Base-by-base conservation (phyloP, 23 tunicate species). In the Botrylloides violaceus region DNA sequence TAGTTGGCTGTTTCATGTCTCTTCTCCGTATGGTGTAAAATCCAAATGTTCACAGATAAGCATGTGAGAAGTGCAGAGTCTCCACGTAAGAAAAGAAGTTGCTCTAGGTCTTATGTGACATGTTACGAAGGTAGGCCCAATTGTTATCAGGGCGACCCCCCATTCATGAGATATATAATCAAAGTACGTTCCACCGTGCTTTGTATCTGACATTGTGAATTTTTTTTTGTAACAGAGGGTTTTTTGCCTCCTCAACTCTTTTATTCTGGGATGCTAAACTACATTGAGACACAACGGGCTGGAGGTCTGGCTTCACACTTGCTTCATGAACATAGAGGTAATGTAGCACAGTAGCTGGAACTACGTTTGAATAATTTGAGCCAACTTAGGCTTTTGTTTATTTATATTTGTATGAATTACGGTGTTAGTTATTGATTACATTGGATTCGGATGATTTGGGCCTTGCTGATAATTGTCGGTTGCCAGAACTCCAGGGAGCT, bases 241-340 rank as follows among this genome's bases (percentile, higher is more conserved):
- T 83, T 61, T 66, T 72, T 83, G 2, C 97, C 97, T 2, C 62
- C 72, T 3, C 89, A 90, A 36, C 66, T 84, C 32, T 90, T 90
- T 38, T 90, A 90, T 78, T 82, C 83, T 15, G 97, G 87, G 15
- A 58, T 83, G 56, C 49, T 90, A 58, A 81, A 78, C 36, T 90
- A 90, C 50, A 82, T 75, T 59, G 97, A 90, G 33, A 66, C 87
- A 32, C 97, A 90, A 47, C 62, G 97, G 2, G 75, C 77, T 31
- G 97, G 97, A 15, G 97, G 97, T 15, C 80, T 90, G 4, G 82
- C 88, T 32, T 83, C 90, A 1, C 83, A 83, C 43, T 61, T 90
- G 24, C 65, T 90, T 58, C 81, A 79, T 62, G 97, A 90, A 61
- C 90, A 90, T 62, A 90, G 82, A 90, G 97, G 97, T 90, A 56